Evolutionary conservation across 2,888 invertebrate species (phyloP).

Genomic region (Penaeus monodon): DNA sequence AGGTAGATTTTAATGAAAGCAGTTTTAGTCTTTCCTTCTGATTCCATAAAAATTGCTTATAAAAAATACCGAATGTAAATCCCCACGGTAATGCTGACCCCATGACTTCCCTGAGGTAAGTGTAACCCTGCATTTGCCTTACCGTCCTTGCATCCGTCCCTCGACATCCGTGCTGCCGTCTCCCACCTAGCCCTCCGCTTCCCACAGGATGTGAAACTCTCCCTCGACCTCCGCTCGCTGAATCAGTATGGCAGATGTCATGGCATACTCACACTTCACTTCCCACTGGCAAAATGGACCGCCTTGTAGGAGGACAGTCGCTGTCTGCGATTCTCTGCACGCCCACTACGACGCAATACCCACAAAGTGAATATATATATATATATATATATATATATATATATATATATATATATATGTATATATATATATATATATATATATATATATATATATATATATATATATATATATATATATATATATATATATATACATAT

Average conservation of each 20-base stretch:
- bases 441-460: slow-evolving; percentile 5
- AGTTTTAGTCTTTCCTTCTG: neutral
- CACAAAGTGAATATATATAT: too few relatives aligned
- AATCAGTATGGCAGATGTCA: too few relatives aligned
- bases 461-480: neutral
- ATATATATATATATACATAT: too few relatives aligned
- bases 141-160: neutral
- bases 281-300: too few relatives aligned
- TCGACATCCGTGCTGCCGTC: neutral
- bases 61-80: neutral
- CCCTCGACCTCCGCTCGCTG: too few relatives aligned
- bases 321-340: too few relatives aligned
- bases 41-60: neutral
- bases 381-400: too few relatives aligned
- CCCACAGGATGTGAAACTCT: too few relatives aligned
- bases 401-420: slow-evolving; percentile 1
- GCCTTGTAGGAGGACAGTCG: neutral
- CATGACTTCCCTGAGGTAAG: too few relatives aligned
- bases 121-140: neutral
- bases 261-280: too few relatives aligned
- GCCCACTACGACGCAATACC: too few relatives aligned
- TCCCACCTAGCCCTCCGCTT: neutral
- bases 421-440: neutral
- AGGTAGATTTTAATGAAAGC: neutral
- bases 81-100: too few relatives aligned